Conservation (phyloP, 2,797 vertebrate species). For the Garrulus glandarius region DNA sequence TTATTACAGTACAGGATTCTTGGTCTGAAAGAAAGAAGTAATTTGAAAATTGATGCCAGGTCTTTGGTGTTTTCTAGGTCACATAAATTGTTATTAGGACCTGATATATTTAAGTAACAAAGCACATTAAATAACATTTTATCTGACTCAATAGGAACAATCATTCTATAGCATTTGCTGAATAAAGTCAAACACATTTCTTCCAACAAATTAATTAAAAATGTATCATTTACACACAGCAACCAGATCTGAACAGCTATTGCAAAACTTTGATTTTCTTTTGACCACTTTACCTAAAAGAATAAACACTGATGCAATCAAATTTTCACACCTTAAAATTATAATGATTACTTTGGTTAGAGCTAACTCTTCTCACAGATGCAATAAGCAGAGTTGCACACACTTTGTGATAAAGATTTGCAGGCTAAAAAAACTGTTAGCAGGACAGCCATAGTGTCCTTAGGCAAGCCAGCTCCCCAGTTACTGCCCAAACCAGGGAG, state of each 20-base stretch:
- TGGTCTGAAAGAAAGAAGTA: constrained; percentile 39
- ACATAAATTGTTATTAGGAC: constrained; percentile 45
- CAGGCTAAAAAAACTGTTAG: not conserved
- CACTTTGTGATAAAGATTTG: not conserved
- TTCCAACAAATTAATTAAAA: not conserved
- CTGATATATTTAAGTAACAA: constrained; percentile 33
- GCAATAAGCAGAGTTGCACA: not conserved
- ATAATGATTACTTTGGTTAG: not conserved
- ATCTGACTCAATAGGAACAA: constrained; percentile 36
- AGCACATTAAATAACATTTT: not conserved
- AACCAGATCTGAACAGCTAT: not conserved
- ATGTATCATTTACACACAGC: not conserved
- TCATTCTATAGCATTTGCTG: not conserved
- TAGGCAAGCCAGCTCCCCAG: not conserved
- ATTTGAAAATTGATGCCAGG: constrained; percentile 42
- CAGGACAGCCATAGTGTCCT: not conserved
- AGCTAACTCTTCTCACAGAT: not conserved
- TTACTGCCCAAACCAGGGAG: not conserved
- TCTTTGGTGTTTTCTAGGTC: constrained; percentile 52
- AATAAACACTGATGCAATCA: not conserved
- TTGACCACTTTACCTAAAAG: not conserved
- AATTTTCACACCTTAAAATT: not conserved
- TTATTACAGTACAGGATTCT: constrained; percentile 51
- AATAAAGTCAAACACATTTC: not conserved
- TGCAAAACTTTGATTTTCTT: not conserved